phyloP scores from a whole-genome alignment of 2,113 vertebrate genomes.

The Odobenus rosmarus region DNA sequence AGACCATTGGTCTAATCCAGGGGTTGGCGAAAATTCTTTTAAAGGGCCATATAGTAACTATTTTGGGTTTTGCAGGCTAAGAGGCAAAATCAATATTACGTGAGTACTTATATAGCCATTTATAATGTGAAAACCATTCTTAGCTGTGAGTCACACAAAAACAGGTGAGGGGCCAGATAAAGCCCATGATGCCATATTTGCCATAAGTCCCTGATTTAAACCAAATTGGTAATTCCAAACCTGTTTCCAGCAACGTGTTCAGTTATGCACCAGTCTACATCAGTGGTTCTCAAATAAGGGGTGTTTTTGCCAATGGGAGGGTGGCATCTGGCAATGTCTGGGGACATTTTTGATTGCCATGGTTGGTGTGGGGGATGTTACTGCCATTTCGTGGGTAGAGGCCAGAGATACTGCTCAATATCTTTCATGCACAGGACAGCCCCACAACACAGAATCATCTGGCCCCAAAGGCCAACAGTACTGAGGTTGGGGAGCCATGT shows the following conservation, averaged over 20 bases:
- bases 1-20: background rate
- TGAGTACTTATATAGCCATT: accelerated
- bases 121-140: background rate
- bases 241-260: background rate
- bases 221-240: no score
- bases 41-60: background rate
- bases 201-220: background rate
- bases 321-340: background rate
- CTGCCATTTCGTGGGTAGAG: accelerated
- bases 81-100: background rate
- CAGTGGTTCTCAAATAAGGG: background rate
- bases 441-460: accelerated
- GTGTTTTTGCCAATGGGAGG: background rate
- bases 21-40: background rate
- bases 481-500: no score
- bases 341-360: accelerated
- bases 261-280: accelerated
- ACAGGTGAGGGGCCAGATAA: background rate
- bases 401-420: background rate
- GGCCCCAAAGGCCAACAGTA: accelerated
- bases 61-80: background rate
- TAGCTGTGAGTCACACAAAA: background rate
- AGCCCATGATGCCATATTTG: background rate
- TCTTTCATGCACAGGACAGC: background rate
- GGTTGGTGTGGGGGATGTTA: accelerated